Conservation (phyloP, 2,888 invertebrate species). For the Leptothorax acervorum region DNA sequence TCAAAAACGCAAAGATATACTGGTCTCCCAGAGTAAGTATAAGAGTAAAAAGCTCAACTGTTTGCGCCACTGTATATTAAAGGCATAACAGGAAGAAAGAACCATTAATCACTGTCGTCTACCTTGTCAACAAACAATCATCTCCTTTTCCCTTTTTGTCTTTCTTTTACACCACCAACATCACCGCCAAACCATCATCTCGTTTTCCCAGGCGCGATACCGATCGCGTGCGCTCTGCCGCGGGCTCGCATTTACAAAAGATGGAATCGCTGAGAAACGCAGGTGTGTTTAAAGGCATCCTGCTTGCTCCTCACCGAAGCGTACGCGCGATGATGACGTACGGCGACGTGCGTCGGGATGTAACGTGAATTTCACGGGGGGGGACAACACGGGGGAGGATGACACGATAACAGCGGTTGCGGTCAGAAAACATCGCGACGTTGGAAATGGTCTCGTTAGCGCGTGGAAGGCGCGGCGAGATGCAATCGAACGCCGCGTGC, state of each 20-base stretch:
- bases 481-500: constrained; percentile 65
- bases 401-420: background rate
- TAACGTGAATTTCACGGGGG: constrained; percentile 55
- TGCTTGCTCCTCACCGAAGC: constrained; percentile 60
- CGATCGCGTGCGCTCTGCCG: constrained; percentile 66
- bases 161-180: background rate
- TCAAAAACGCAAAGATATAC: background rate
- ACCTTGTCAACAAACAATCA: constrained; percentile 33
- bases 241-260: constrained; percentile 69
- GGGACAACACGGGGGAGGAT: background rate
- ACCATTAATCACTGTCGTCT: constrained; percentile 36
- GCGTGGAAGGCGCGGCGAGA: constrained; percentile 65
- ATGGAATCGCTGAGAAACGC: constrained; percentile 23
- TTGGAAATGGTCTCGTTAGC: constrained; percentile 74
- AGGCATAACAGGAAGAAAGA: constrained; percentile 28
- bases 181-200: constrained; percentile 10
- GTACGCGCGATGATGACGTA: constrained; percentile 56
- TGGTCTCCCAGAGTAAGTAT: background rate
- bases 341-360: constrained; percentile 45
- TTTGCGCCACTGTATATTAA: background rate
- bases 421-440: constrained; percentile 66
- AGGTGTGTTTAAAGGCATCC: constrained; percentile 55
- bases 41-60: background rate
- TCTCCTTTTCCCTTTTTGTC: constrained; percentile 19
- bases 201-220: constrained; percentile 70